Conservation (phyloP, 2,797 vertebrate genomes). For the Anguilla marmorata region DNA sequence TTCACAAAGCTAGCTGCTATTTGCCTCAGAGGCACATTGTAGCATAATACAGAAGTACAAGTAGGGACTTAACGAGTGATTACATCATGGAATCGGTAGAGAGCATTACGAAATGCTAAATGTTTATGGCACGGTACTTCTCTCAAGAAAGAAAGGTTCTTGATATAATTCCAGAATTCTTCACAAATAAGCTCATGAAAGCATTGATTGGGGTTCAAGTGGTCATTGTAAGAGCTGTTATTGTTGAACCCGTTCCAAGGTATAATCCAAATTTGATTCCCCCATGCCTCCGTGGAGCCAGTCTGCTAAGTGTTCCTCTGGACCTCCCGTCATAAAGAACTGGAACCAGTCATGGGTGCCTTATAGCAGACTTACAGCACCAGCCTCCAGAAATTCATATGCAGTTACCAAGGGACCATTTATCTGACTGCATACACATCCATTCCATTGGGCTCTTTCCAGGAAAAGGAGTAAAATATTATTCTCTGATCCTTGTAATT, state of each 20-base stretch:
- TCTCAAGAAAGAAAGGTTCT: neutral
- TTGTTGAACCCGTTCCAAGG: conserved; percentile 2
- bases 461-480: conserved; percentile 40
- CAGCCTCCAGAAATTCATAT: conserved; percentile 20
- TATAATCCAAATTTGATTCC: neutral
- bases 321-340: conserved; percentile 11
- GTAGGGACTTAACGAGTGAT: neutral
- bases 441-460: conserved; percentile 5
- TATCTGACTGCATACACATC: conserved; percentile 12
- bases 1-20: neutral
- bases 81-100: neutral
- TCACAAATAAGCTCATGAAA: neutral
- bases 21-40: neutral
- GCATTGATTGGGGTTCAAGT: conserved; percentile 5
- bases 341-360: neutral
- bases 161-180: conserved; percentile 4
- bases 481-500: conserved; percentile 35
- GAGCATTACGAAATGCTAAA: neutral
- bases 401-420: conserved; percentile 31
- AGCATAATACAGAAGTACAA: neutral
- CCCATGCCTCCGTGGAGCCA: conserved; percentile 18
- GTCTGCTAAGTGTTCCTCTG: conserved; percentile 31
- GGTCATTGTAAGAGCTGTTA: neutral
- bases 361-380: neutral
- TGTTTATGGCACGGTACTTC: neutral